These are phyloP conservation scores for Melanotaenia pygmaea DNA, from an alignment of 2,797 vertebrate genomes.

Conservation along the genomic window DNA sequence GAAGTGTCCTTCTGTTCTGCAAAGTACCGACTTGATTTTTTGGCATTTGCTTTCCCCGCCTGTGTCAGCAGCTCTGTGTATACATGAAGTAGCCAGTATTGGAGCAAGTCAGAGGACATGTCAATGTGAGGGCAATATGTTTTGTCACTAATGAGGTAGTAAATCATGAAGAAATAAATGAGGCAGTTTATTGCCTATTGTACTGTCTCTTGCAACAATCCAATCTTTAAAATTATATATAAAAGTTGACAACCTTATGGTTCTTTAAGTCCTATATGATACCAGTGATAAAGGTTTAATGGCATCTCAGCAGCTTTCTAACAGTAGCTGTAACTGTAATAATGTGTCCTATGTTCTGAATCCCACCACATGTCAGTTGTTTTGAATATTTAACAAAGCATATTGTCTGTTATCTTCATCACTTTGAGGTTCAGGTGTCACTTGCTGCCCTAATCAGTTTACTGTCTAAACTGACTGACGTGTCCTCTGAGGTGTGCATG, in stretches of 20 bases:
- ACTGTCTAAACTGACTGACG: slow-evolving; percentile 43
- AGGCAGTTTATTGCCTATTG: slow-evolving; percentile 1
- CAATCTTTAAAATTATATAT: background rate
- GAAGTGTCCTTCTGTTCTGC: slow-evolving; percentile 38
- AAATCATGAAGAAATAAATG: slow-evolving; percentile 10
- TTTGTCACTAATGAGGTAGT: slow-evolving; percentile 23
- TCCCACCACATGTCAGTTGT: slow-evolving; percentile 9
- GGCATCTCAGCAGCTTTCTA: background rate
- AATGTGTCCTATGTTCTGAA: slow-evolving; percentile 20
- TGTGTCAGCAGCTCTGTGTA: slow-evolving; percentile 27
- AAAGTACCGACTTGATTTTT: slow-evolving; percentile 60
- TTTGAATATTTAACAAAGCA: slow-evolving; percentile 38
- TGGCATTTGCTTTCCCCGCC: slow-evolving; percentile 44
- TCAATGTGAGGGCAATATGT: slow-evolving; percentile 23
- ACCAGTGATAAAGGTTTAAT: slow-evolving; percentile 2
- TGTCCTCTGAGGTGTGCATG: slow-evolving; percentile 62
- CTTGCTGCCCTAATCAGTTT: slow-evolving; percentile 52
- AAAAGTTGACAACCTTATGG: slow-evolving; percentile 10
- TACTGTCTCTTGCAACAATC: slow-evolving; percentile 6
- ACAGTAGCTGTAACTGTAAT: background rate
- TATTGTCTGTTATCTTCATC: slow-evolving; percentile 56
- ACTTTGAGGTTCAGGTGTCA: slow-evolving; percentile 56
- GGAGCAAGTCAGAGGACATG: slow-evolving; percentile 22
- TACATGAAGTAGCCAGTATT: slow-evolving; percentile 29
- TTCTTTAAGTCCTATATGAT: slow-evolving; percentile 1